Base-by-base conservation (phyloP, 1,140 invertebrate genomes). In the Spodoptera frugiperda region DNA sequence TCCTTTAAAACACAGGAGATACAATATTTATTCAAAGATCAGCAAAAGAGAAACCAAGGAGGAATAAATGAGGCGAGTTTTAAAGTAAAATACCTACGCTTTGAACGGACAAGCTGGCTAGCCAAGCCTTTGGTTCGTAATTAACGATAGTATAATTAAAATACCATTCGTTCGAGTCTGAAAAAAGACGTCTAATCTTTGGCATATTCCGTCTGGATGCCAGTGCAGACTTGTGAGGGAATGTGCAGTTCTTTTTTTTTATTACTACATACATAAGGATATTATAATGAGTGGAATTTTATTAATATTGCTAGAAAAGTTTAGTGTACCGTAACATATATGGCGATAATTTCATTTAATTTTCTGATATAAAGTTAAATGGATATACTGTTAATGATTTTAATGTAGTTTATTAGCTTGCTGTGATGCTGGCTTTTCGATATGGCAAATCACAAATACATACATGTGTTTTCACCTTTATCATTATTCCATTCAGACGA, bases 141-240 rank as follows among this genome's bases (percentile, higher is more conserved):
- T 90, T 92, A 90, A 89, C 83, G 86, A 84, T 81, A 83, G 79
- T 88, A 81, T 92, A 90, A 91, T 92, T 92, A 91, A 91, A 92
- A 90, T 88, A 90, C 87, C 87, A 86, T 89, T 87, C 86, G 84
- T 88, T 89, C 84, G 84, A 85, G 19, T 83, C 80, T 87, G 84
- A 91, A 89, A 89, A 88, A 87, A 87, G 57, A 33, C 78, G 65
- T 73, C 78, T 83, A 78, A 79, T 82, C 79, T 59, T 19, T 46
- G 12, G 15, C 59, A 73, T 72, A 76, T 78, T n/a, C 63, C 74
- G 44, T 30, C 55, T 49, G 21, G 49, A 39, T 39, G 21, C 67
- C 49, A 15, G 53, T 15, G 51, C 19, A 44, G 21, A 14, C 21
- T 51, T 33, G 30, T 14, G 30, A 6, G 33, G 10, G 33, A 55